Base-by-base conservation (phyloP, 2,888 invertebrate species). In the Gibbula magus region DNA sequence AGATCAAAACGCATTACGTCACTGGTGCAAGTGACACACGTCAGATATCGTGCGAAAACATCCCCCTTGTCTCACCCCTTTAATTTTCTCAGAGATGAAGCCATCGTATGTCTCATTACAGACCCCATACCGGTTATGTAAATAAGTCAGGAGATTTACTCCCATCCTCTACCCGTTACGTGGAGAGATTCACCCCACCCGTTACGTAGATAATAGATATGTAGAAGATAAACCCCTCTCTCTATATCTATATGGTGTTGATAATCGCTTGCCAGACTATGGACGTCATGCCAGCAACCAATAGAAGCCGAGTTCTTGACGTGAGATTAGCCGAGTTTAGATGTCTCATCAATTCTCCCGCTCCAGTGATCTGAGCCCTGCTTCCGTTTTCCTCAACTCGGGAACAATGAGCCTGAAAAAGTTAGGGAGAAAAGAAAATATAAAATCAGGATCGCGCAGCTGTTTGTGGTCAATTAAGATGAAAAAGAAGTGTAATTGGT, bases 401-500 rank as follows among this genome's bases (percentile, higher is more conserved):
- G 20, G 39, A 20, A 70, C 70, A 70, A 70, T 70, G 35, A 45
- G 25, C 32, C 20, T 35, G 70, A 39, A 70, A 35, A 70, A 70
- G 35, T 10, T 20, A 20, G 32, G 35, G 32, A 70, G 70, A 70
- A 32, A 70, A 32, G 35, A 35, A 67, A 70, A 70, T 35, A 32
- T 70, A 35, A 20, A 70, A 70, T 70, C 70, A 25, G 35, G 29
- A 25, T 61, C 61, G 13, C 35, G 70, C 39, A 70, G 70, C 20
- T 70, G 70, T 70, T 70, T 70, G 35, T 70, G 35, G 35, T 35
- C 70, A 70, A 70, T 70, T 70, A 70, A 3, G 70, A 29, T 70
- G 35, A n/a, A 20, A 70, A 70, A 39, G 70, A 39, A 35, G 70
- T 20, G 70, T 70, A 70, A 70, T n/a, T 32, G 32, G 70, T 18